These are phyloP conservation scores for Idaea biselata DNA, from an alignment of 2,888 invertebrate genomes.

Conservation along the genomic window DNA sequence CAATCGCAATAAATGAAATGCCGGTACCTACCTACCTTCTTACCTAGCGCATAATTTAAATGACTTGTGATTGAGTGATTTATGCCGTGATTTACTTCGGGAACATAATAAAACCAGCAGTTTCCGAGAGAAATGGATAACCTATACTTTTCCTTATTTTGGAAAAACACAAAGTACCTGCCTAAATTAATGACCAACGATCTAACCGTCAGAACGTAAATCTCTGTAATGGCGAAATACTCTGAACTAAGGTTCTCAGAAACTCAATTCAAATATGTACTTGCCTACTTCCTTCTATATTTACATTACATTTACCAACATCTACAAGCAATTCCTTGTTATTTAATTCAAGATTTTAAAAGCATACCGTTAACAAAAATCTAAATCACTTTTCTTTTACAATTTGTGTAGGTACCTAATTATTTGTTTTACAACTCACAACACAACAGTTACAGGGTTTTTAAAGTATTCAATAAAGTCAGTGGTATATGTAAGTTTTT, in stretches of 20 bases:
- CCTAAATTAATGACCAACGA: neutral
- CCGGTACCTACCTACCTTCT: neutral
- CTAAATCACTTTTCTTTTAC: no score
- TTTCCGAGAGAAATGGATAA: neutral
- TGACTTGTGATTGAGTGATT: neutral
- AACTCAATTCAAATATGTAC: neutral
- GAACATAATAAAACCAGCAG: neutral
- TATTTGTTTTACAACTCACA: no score
- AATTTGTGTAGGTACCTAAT: no score
- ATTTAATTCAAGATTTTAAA: no score
- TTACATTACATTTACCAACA: no score
- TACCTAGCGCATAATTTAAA: neutral
- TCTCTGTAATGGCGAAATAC: neutral
- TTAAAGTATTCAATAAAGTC: no score
- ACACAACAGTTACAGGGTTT: no score
- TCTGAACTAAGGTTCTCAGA: constrained; percentile 1
- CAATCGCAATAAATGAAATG: neutral
- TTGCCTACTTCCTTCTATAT: no score
- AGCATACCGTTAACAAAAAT: no score
- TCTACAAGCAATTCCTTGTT: no score
- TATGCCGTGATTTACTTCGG: neutral
- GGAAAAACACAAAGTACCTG: neutral
- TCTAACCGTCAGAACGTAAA: neutral
- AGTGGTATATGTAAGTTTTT: no score
- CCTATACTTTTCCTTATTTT: constrained; percentile 1